Percentiles rank a stretch among this genome's conserved stretches.
Conservation (phyloP, 2,113 vertebrate genomes). For the Heterotilapia buettikoferi region DNA sequence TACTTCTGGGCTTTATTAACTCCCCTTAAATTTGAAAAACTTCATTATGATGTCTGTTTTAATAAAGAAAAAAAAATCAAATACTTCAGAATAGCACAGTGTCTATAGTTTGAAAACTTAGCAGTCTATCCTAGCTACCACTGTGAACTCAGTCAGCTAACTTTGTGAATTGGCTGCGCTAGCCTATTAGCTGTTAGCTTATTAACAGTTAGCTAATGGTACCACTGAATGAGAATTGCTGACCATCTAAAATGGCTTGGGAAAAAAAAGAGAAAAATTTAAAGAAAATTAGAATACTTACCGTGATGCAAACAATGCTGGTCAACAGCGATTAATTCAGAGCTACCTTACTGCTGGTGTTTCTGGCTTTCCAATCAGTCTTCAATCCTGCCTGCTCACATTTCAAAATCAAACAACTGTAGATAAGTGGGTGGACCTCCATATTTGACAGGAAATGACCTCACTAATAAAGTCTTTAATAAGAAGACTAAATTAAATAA, state of each 20-base stretch:
- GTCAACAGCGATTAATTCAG: background rate
- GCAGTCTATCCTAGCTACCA: background rate
- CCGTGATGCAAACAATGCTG: background rate
- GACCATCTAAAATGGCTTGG: background rate
- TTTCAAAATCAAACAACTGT: too few species aligned
- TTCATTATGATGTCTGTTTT: background rate
- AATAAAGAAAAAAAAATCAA: background rate
- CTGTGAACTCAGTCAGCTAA: rapidly evolving
- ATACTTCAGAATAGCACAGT: background rate
- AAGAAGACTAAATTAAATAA: background rate
- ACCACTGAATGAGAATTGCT: background rate
- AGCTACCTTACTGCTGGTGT: background rate
- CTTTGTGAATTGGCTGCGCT: background rate
- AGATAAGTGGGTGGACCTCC: too few species aligned
- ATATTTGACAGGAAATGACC: too few species aligned
- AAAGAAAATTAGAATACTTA: background rate
- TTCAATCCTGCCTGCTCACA: background rate
- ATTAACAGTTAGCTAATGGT: background rate
- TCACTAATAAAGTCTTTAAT: too few species aligned
- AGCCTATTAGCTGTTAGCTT: background rate
- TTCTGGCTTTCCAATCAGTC: background rate
- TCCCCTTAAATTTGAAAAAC: too few species aligned
- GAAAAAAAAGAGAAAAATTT: background rate
- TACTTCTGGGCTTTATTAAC: too few species aligned
- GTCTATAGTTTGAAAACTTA: background rate